Conservation (phyloP, 2,113 vertebrate genomes). For the Pipra filicauda region DNA sequence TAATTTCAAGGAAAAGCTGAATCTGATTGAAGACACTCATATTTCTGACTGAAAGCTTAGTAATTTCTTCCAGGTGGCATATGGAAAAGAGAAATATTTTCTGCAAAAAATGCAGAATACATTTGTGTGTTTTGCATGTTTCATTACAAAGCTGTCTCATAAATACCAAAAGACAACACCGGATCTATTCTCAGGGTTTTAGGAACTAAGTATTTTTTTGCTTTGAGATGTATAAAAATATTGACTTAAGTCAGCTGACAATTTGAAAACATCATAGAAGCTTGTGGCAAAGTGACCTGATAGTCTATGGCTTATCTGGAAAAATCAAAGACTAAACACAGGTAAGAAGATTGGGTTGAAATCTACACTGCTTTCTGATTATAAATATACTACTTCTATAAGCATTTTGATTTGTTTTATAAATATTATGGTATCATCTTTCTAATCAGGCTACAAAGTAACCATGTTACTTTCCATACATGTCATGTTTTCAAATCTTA, state of each 20-base stretch:
- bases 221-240: background rate
- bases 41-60: background rate
- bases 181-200: background rate
- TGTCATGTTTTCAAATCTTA: background rate
- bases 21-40: background rate
- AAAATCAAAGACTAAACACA: background rate
- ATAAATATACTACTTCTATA: background rate
- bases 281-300: background rate
- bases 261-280: rapidly evolving
- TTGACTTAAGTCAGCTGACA: background rate
- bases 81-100: background rate
- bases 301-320: background rate
- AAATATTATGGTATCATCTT: background rate
- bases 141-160: background rate
- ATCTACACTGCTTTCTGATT: background rate
- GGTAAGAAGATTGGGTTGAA: background rate
- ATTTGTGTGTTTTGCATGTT: background rate
- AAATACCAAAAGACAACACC: background rate
- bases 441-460: background rate
- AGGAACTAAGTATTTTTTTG: background rate
- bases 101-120: background rate
- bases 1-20: background rate
- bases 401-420: background rate
- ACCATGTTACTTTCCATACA: background rate
- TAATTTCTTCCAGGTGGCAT: background rate